Evolutionary conservation across 2,113 vertebrate genomes (phyloP).

Genomic region (Leptobrachium ailaonicum): DNA sequence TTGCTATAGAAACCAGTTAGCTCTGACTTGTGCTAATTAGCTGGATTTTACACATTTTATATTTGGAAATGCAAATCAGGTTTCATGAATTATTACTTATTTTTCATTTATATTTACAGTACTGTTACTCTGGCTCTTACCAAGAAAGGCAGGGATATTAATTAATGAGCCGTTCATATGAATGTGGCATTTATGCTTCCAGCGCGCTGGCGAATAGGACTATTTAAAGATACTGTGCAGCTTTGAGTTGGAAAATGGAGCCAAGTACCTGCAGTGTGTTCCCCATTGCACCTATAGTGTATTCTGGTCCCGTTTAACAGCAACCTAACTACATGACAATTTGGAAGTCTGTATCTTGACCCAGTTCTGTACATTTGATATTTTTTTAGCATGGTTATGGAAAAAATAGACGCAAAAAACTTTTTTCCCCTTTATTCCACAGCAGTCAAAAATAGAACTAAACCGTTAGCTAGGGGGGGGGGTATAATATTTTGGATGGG

Average conservation of each 20-base stretch:
- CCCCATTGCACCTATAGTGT: constrained; percentile 16
- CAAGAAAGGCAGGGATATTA: constrained; percentile 80
- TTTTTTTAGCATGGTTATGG: too few species aligned
- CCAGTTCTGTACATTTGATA: constrained; percentile 7
- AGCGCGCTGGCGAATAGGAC: constrained; percentile 40
- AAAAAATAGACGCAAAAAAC: too few species aligned
- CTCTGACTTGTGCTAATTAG: constrained; percentile 83
- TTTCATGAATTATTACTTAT: constrained; percentile 88
- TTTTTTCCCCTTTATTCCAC: too few species aligned
- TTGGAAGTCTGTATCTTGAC: constrained; percentile 24
- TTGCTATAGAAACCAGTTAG: constrained; percentile 87
- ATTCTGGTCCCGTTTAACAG: constrained; percentile 38
- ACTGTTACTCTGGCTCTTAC: constrained; percentile 74
- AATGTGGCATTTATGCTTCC: constrained; percentile 81
- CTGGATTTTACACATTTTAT: constrained; percentile 86
- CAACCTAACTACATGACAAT: constrained; percentile 24
- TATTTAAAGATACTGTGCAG: constrained; percentile 39
- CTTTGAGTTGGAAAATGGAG: constrained; percentile 29
- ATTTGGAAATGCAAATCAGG: constrained; percentile 89
- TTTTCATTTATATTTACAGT: constrained; percentile 79
- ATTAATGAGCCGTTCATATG: constrained; percentile 84
- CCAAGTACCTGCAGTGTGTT: constrained; percentile 4
- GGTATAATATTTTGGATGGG: too few species aligned
- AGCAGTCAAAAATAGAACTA: too few species aligned
- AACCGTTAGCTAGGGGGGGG: too few species aligned